These are phyloP conservation scores for Grammomys surdaster DNA, from an alignment of 2,113 vertebrate species.

Conservation along the genomic window DNA sequence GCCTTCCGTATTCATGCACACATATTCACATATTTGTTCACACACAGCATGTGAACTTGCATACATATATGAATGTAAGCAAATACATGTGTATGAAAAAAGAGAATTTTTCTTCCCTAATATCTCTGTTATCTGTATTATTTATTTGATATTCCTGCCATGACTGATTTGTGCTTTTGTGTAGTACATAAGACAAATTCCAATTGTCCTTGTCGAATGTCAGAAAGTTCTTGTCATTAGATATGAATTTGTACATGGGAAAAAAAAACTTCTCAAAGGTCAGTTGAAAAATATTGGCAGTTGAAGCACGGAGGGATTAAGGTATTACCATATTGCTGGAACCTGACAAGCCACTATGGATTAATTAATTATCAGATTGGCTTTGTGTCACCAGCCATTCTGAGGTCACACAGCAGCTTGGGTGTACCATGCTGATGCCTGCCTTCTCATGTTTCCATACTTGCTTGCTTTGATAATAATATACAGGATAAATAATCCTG, in stretches of 20 bases:
- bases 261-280: constrained; percentile 28
- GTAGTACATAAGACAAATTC: not conserved
- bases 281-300: constrained; percentile 54
- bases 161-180: not conserved
- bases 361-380: constrained; percentile 63
- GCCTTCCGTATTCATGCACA: not conserved
- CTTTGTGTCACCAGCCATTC: constrained; percentile 42
- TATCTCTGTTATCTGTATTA: not conserved
- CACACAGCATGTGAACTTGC: not conserved
- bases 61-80: too few species aligned
- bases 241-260: constrained; percentile 19
- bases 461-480: constrained; percentile 13
- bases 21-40: too few species aligned
- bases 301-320: constrained; percentile 5
- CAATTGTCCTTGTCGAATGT: not conserved
- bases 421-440: not conserved
- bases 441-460: not conserved
- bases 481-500: not conserved
- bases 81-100: too few species aligned
- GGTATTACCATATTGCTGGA: not conserved
- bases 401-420: constrained; percentile 22
- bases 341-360: constrained; percentile 1
- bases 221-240: constrained; percentile 37
- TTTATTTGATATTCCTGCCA: not conserved
- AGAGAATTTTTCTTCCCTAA: not conserved